Base-by-base conservation (phyloP, 2,113 vertebrate species). In the Neogobius melanostomus region DNA sequence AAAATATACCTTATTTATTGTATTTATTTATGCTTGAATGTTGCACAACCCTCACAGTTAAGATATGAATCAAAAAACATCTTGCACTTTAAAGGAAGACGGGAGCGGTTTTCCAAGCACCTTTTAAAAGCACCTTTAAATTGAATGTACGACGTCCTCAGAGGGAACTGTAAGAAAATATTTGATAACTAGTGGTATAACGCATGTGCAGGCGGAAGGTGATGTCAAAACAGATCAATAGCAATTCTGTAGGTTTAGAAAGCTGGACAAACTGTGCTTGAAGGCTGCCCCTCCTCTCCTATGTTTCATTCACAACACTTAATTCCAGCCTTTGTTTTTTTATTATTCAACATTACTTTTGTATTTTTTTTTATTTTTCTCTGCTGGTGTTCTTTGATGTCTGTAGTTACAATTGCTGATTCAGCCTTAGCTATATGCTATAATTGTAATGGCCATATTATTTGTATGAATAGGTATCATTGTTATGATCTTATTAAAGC, bases 401-500 rank as follows among this genome's bases (percentile, higher is more conserved):
- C 93, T 64, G 88, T 88, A 95, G 93, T 95, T 94, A 93, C 89
- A 90, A 89, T 92, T 90, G 88, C 87, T 94, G 88, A 93, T 90
- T 92, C 89, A 76, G 77, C 92, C 87, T 93, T 89, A 90, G 92
- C 88, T 90, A 91, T 90, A 91, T 93, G 91, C 92, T 92, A 85
- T 72, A 93, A 93, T 90, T 84, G 92, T 96, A 95, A 92, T 93
- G 94, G 94, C 91, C 84, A 77, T 82, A 88, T 91, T 87, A 86
- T 91, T 80, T 87, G 84, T 62, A 81, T 87, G 81, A 76, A 84
- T 80, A 82, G 62, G 82, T 80, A 79, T 87, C 80, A 85, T 90
- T 91, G 91, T 92, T 94, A 91, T 95, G 92, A 93, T 94, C 92
- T 94, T 95, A 95, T 96, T 98, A 99, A 98, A 99, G 92, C 94